Conservation (phyloP, 1,140 invertebrate genomes). For the Spodoptera frugiperda region DNA sequence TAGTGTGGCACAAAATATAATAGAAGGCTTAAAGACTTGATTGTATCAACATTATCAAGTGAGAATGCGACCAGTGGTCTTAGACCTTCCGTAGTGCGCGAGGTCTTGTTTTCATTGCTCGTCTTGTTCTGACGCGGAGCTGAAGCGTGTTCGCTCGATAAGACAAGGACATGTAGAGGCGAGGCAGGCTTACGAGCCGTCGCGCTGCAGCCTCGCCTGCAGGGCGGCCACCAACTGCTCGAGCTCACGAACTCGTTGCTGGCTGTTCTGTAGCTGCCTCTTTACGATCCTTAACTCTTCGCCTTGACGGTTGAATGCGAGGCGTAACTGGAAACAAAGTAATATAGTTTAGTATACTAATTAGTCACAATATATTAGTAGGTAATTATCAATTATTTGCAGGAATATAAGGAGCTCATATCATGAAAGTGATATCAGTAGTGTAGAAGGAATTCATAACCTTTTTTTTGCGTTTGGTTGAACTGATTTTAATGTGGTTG, state of each 20-base stretch:
- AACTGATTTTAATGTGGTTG: no score
- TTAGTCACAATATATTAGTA: background rate
- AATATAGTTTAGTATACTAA: background rate
- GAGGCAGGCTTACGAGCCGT: conserved; percentile 48
- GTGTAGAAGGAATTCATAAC: no score
- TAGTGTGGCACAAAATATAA: conserved; percentile 29
- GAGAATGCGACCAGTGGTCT: conserved; percentile 2
- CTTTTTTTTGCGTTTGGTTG: no score
- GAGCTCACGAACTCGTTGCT: conserved; percentile 91
- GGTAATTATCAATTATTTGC: no score
- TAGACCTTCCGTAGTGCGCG: background rate
- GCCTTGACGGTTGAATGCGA: conserved; percentile 91
- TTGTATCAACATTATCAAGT: background rate
- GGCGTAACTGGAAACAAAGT: conserved; percentile 87
- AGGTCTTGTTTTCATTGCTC: background rate
- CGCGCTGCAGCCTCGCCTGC: conserved; percentile 75
- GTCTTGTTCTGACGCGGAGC: conserved; percentile 4
- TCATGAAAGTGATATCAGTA: no score
- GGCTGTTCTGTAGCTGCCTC: conserved; percentile 91
- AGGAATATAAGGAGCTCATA: no score
- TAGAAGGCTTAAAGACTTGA: conserved; percentile 12
- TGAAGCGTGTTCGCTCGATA: conserved; percentile 28
- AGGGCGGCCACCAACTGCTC: conserved; percentile 90
- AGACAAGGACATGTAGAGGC: conserved; percentile 13
- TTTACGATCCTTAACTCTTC: conserved; percentile 92